Percentiles rank a stretch among this genome's conserved stretches.
Conservation (phyloP, 2,797 vertebrate species). For the Iguana delicatissima region DNA sequence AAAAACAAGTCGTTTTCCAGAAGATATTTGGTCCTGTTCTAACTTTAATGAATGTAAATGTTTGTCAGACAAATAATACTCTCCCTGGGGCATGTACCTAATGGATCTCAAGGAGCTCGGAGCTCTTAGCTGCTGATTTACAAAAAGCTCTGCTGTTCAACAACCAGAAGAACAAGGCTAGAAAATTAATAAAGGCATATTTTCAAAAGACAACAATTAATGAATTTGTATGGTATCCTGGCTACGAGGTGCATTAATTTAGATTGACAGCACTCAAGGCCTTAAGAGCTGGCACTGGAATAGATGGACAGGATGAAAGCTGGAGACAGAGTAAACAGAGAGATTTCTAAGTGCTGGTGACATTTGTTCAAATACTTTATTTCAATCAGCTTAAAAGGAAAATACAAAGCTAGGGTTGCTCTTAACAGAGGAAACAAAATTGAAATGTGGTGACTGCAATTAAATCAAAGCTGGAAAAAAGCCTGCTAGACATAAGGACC, state of each 20-base stretch:
- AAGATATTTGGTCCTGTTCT: constrained; percentile 23
- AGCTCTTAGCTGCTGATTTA: constrained; percentile 59
- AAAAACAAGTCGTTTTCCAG: constrained; percentile 22
- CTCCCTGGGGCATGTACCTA: constrained; percentile 53
- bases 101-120: constrained; percentile 67
- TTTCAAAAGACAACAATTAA: constrained; percentile 65
- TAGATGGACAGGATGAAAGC: constrained; percentile 64
- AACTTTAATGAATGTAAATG: not conserved
- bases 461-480: constrained; percentile 41
- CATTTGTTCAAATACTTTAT: constrained; percentile 77
- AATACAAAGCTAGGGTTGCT: constrained; percentile 70
- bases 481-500: constrained; percentile 20
- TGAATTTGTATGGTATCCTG: constrained; percentile 63
- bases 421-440: constrained; percentile 63
- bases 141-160: constrained; percentile 62
- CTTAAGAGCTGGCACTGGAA: constrained; percentile 63
- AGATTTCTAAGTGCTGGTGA: constrained; percentile 75
- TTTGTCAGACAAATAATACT: not conserved
- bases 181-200: constrained; percentile 60
- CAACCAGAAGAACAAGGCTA: constrained; percentile 37
- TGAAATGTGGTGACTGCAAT: constrained; percentile 64
- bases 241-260: constrained; percentile 72
- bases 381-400: constrained; percentile 77
- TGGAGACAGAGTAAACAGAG: constrained; percentile 66
- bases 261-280: constrained; percentile 65